These are phyloP conservation scores for Volucella bombylans DNA, from an alignment of 2,888 invertebrate genomes.

Conservation along the genomic window DNA sequence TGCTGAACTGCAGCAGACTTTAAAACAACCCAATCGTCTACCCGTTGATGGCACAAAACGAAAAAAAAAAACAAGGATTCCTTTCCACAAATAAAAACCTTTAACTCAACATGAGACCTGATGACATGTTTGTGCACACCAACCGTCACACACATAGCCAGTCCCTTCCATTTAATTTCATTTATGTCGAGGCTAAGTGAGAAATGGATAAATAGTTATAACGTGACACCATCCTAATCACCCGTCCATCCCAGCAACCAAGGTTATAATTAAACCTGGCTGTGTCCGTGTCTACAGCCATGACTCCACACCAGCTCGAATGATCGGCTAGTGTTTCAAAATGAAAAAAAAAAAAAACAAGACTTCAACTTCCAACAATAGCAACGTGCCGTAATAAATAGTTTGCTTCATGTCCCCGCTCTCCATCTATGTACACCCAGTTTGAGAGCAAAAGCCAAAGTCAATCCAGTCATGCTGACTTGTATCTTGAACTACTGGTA, in stretches of 20 bases:
- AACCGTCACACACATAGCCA: not conserved
- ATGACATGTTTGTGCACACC: no score
- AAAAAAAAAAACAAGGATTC: no score
- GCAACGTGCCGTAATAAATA: conserved; percentile 64
- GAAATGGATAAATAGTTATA: conserved; percentile 40
- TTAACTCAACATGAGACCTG: no score
- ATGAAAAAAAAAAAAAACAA: conserved; percentile 28
- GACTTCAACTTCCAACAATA: conserved; percentile 67
- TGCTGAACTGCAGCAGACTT: no score
- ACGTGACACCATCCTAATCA: conserved; percentile 24
- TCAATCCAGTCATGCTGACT: no score
- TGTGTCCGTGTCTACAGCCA: conserved; percentile 24
- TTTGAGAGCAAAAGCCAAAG: conserved; percentile 1
- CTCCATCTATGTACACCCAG: conserved; percentile 10
- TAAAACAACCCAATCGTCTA: no score
- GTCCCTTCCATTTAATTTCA: conserved; percentile 35
- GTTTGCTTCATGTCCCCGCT: conserved; percentile 27
- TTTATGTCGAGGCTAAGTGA: conserved; percentile 45
- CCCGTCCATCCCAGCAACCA: conserved; percentile 34
- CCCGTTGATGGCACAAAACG: no score
- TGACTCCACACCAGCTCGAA: not conserved
- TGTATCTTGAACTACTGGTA: conserved; percentile 14
- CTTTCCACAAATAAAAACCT: no score
- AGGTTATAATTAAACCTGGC: conserved; percentile 60
- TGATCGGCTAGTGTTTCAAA: conserved; percentile 66